Base-by-base conservation (phyloP, 2,797 vertebrate species). In the Perodicticus potto region DNA sequence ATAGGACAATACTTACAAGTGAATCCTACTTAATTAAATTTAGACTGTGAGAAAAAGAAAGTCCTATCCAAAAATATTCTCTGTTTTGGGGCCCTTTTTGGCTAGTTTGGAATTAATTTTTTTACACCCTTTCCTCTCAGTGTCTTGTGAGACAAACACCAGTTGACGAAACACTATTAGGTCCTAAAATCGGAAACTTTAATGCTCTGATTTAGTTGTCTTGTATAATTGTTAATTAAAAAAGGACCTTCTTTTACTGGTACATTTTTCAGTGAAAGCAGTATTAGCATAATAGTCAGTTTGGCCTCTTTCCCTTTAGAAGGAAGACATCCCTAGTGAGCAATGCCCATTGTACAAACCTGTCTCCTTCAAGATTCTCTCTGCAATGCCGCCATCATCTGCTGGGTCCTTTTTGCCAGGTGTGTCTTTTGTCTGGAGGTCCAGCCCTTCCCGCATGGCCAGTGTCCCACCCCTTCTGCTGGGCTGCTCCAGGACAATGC, bases 101-200 rank as follows among this genome's bases (percentile, higher is more conserved):
- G 74, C 76, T 92, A 57, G 88, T 96, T 95, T 87, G 92, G 74
- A 93, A 94, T 96, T 95, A 80, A 92, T 74, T 92, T 84, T 45
- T 90, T 74, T 72, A 72, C 7, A 87, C 20, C 22, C 78, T 89
- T 92, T 85, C 91, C 63, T 93, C 73, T 87, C 43, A 84, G 10
- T 23, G 88, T 59, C 72, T 70, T 86, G n/a, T 27, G 29, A 90
- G 40, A 82, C 80, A 94, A 96, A 92, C 3, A 34, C 55, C 10
- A 57, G n/a, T 74, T 37, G 77, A 81, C 19, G 86, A 0, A 77
- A 37, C 57, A 57, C 20, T 16, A 43, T 40, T 5, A 22, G 80
- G 45, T 16, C 55, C 70, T 87, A 34, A 37, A 81, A 69, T 37
- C 55, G 61, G 23, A 89, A 90, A 92, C 2, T 61, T 57, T 20